Evolutionary conservation across 1,140 invertebrate species (phyloP).

Genomic region (Littorina saxatilis): DNA sequence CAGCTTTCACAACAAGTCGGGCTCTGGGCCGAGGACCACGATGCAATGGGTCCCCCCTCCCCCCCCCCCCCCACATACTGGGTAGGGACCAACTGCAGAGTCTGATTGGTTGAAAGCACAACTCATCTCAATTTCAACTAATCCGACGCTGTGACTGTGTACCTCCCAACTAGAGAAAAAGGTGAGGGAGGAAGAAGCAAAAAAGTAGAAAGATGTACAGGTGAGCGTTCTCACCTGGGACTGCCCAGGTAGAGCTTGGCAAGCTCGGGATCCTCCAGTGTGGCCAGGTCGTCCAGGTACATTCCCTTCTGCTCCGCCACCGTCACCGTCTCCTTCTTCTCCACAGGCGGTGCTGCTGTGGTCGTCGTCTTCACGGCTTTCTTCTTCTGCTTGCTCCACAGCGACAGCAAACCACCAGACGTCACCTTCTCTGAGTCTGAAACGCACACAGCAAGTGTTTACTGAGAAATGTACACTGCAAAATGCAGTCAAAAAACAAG

Average conservation of each 20-base stretch:
- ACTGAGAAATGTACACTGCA: background rate
- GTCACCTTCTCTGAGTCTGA: constrained; percentile 51
- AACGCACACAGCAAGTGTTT: constrained; percentile 20
- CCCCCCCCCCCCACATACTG: too few species aligned
- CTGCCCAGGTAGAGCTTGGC: constrained; percentile 88
- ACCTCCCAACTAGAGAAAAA: too few species aligned
- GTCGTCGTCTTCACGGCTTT: constrained; percentile 76
- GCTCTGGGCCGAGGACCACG: too few species aligned
- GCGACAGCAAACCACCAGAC: constrained; percentile 91
- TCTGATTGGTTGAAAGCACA: too few species aligned
- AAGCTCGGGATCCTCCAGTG: constrained; percentile 91
- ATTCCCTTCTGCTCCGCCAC: constrained; percentile 87
- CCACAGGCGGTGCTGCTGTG: constrained; percentile 68
- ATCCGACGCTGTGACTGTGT: too few species aligned
- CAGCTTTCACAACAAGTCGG: too few species aligned
- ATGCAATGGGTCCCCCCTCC: too few species aligned
- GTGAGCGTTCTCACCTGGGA: constrained; percentile 75
- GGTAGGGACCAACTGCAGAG: too few species aligned
- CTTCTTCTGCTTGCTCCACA: constrained; percentile 76
- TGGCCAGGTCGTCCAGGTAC: constrained; percentile 91
- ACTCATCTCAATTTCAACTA: too few species aligned
- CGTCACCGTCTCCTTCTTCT: constrained; percentile 35
- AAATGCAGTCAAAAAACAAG: too few species aligned
- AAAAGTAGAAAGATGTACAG: too few species aligned
- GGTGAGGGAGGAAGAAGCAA: too few species aligned